Base-by-base conservation (phyloP, 2,113 vertebrate species). In the Tetrax tetrax region DNA sequence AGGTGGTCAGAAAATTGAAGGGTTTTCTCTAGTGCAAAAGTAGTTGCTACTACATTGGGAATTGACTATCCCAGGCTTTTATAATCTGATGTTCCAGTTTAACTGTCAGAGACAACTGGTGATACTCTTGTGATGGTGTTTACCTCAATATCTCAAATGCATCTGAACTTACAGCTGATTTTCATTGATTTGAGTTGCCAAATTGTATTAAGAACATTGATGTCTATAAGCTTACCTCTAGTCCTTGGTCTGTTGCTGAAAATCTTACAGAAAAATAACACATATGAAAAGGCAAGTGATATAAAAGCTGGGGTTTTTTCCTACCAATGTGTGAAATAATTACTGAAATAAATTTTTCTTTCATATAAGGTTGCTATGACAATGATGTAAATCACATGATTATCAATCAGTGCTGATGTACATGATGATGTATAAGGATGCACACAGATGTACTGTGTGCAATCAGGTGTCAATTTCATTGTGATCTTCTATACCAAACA, bases 1-100 rank as follows among this genome's bases (percentile, higher is more conserved):
- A 87, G 90, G 65, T n/a, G 33, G n/a, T 85, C 45, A 94, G 86
- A 94, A 93, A 94, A 88, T 90, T 78, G 83, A 84, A 87, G 51
- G 23, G 20, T 51, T 63, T 94, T 78, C 51, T 70, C 8, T 60
- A 53, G 60, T n/a, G 45, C 35, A 61, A 45, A n/a, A 74, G 65
- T 70, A 35, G 53, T 69, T 90, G 50, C 35, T 87, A n/a, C 56
- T 35, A 51, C 37, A 69, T 89, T 69, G 18, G 35, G 41, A 90
- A 90, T 41, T 66, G 54, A 56, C 64, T 92, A 4, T 72, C 15
- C 33, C 8, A 65, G 56, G 29, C 23, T 92, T 78, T 84, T 69
- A 20, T 41, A 53, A 29, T 54, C 41, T 60, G 45, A 65, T 35
- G 27, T 81, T 78, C 50, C 47, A 82, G 56, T 78, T 54, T n/a